phyloP scores from a whole-genome alignment of 2,888 invertebrate genomes.

The Invenusta paracnida region DNA sequence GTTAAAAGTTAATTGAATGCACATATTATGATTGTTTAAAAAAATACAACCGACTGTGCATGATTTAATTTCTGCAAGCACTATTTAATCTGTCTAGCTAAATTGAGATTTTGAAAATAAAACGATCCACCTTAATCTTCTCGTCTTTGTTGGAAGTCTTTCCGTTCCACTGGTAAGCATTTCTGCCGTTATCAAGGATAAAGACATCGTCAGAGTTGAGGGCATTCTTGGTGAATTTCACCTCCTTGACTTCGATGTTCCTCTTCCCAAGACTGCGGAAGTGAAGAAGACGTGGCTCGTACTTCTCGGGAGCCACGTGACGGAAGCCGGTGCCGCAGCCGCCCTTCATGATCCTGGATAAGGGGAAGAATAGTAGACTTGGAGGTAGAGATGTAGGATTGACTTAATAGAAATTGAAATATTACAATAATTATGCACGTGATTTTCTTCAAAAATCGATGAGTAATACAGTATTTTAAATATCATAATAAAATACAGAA shows the following conservation, averaged over 20 bases:
- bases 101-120: too few species aligned
- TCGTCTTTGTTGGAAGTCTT: constrained; percentile 55
- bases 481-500: too few species aligned
- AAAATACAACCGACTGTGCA: too few species aligned
- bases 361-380: neutral
- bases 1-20: too few species aligned
- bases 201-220: constrained; percentile 55
- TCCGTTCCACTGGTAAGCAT: constrained; percentile 57
- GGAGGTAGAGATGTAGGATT: neutral
- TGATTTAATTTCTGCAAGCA: too few species aligned
- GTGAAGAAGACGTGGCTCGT: constrained; percentile 44
- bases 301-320: constrained; percentile 45
- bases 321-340: constrained; percentile 45
- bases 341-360: constrained; percentile 45
- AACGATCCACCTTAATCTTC: constrained; percentile 51
- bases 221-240: constrained; percentile 43
- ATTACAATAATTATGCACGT: too few species aligned
- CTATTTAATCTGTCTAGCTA: too few species aligned
- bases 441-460: too few species aligned
- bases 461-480: too few species aligned
- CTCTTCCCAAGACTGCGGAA: constrained; percentile 33
- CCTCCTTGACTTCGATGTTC: constrained; percentile 41
- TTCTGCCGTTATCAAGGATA: constrained; percentile 55
- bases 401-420: too few species aligned
- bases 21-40: too few species aligned